Conservation (phyloP, 2,797 vertebrate genomes). For the Sebastes goodei region DNA sequence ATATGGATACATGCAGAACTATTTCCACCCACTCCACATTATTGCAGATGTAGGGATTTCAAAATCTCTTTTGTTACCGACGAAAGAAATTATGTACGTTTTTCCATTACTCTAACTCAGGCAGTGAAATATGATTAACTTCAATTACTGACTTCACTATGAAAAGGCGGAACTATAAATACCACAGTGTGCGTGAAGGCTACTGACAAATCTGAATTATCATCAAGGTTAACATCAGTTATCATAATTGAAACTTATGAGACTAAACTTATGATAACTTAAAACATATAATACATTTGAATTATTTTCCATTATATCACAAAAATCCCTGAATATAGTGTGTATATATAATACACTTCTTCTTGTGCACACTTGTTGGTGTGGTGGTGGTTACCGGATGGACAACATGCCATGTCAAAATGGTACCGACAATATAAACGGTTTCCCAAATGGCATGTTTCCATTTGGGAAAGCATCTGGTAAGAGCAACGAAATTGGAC, state of each 20-base stretch:
- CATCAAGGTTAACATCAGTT: neutral
- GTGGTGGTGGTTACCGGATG: neutral
- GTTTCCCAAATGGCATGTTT: neutral
- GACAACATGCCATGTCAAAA: neutral
- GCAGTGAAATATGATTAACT: neutral
- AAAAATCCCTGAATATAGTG: neutral
- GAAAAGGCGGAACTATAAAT: neutral
- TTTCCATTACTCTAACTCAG: neutral
- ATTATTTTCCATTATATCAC: neutral
- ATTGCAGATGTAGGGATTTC: neutral
- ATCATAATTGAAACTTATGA: neutral
- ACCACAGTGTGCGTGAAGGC: neutral
- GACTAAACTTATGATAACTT: no score
- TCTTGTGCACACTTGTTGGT: neutral
- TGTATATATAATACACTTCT: neutral
- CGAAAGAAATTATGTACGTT: neutral
- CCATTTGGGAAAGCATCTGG: neutral
- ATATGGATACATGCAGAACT: neutral
- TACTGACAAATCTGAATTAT: neutral
- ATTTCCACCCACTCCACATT: neutral
- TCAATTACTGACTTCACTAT: neutral
- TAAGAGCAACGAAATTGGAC: neutral
- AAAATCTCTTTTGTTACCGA: neutral
- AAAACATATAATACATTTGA: neutral
- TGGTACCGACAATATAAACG: neutral